Conservation (phyloP, 2,888 invertebrate genomes). For the Andrena fulva region DNA sequence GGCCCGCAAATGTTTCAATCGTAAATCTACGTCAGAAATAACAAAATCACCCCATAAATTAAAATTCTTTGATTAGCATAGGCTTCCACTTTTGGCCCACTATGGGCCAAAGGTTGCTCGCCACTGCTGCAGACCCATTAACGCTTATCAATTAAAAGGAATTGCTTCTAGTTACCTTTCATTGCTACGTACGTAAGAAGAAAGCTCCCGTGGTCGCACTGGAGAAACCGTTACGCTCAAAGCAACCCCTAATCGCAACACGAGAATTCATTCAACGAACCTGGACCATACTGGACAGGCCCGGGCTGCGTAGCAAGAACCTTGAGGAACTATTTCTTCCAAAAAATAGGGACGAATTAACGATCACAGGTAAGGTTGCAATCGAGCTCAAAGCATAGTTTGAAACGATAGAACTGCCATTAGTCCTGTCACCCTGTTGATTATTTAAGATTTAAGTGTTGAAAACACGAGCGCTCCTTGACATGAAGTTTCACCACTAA, state of each 20-base stretch:
- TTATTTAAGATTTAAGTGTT: not conserved
- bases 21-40: too few relatives aligned
- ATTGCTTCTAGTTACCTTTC: not conserved
- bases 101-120: too few relatives aligned
- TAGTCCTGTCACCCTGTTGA: not conserved
- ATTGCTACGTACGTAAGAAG: not conserved
- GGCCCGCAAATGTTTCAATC: too few relatives aligned
- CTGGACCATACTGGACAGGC: conserved; percentile 12
- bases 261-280: conserved; percentile 15
- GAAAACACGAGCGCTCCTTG: not conserved
- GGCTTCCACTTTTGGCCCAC: too few relatives aligned
- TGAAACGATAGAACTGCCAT: not conserved
- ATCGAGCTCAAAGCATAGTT: not conserved
- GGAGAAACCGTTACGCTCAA: not conserved
- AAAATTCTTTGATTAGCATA: too few relatives aligned
- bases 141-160: not conserved
- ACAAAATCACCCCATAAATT: too few relatives aligned
- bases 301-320: not conserved
- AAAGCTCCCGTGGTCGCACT: not conserved
- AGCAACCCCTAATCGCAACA: not conserved
- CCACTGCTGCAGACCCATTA: too few relatives aligned
- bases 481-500: conserved; percentile 1
- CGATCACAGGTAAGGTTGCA: conserved; percentile 40
- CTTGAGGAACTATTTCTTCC: conserved; percentile 26
- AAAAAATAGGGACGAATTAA: conserved; percentile 41